These are phyloP conservation scores for Berghia stephanieae DNA, from an alignment of 1,140 invertebrate genomes.

Conservation along the genomic window DNA sequence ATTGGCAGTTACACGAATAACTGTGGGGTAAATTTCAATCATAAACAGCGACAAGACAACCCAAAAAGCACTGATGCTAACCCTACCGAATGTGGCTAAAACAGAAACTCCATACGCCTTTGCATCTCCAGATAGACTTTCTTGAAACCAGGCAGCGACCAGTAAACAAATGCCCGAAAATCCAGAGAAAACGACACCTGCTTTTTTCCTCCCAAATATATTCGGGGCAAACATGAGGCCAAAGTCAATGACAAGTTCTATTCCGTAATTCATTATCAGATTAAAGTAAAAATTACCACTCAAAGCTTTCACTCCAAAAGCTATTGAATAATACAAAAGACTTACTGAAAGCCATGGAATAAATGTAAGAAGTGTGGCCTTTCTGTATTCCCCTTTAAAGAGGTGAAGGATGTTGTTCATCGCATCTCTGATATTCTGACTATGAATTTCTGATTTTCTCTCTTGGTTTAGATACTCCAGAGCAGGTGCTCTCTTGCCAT, in stretches of 20 bases:
- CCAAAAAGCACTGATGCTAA: no score
- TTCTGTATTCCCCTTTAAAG: not conserved
- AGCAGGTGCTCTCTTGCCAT: slow-evolving; percentile 20
- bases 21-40: no score
- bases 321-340: slow-evolving; percentile 25
- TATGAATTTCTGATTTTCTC: not conserved
- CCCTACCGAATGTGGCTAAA: no score
- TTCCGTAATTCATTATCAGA: slow-evolving; percentile 23
- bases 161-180: no score
- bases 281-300: slow-evolving; percentile 35
- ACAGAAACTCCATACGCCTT: no score
- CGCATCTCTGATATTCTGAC: not conserved
- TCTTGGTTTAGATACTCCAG: not conserved
- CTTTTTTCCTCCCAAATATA: no score
- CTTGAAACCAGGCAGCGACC: no score
- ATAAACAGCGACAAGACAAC: no score
- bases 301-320: slow-evolving; percentile 32
- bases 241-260: slow-evolving; percentile 10
- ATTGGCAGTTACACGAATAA: no score
- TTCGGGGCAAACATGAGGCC: no score
- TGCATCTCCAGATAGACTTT: no score
- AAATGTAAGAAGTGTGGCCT: not conserved
- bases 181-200: no score
- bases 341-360: slow-evolving; percentile 11
- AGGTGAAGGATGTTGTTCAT: not conserved